Conservation (phyloP, 2,797 vertebrate genomes). For the Morus bassanus region DNA sequence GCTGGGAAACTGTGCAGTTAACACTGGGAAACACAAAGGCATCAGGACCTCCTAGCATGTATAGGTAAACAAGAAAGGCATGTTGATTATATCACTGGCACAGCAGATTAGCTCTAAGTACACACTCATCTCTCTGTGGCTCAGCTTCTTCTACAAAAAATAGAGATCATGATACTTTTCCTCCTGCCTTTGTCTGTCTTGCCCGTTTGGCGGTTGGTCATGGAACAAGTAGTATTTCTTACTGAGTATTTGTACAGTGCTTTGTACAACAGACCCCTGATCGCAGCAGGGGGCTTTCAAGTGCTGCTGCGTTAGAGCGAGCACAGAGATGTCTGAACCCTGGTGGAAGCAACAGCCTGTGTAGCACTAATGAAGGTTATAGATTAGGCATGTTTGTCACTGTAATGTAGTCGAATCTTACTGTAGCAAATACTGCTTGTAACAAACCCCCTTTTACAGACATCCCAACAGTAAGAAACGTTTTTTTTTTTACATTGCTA, state of each 20-base stretch:
- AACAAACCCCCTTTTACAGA: background rate
- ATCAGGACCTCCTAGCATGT: background rate
- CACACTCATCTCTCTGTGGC: background rate
- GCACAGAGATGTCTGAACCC: background rate
- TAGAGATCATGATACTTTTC: background rate
- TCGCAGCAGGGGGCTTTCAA: background rate
- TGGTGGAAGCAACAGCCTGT: background rate
- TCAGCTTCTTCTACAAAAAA: background rate
- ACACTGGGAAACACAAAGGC: background rate
- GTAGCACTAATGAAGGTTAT: background rate
- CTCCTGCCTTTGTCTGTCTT: background rate
- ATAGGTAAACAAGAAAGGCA: background rate
- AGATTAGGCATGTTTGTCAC: background rate
- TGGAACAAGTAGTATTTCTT: background rate
- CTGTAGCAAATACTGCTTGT: background rate
- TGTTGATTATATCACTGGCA: background rate
- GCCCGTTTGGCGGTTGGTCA: background rate
- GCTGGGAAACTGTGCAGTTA: background rate
- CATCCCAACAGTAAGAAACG: background rate
- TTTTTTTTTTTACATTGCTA: background rate
- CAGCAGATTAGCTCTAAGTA: background rate
- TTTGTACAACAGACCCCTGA: background rate
- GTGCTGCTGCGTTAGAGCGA: fast-evolving
- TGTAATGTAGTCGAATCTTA: background rate
- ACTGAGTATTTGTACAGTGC: background rate